phyloP scores from a whole-genome alignment of 1,140 invertebrate genomes.

The Aphidius ervi region DNA sequence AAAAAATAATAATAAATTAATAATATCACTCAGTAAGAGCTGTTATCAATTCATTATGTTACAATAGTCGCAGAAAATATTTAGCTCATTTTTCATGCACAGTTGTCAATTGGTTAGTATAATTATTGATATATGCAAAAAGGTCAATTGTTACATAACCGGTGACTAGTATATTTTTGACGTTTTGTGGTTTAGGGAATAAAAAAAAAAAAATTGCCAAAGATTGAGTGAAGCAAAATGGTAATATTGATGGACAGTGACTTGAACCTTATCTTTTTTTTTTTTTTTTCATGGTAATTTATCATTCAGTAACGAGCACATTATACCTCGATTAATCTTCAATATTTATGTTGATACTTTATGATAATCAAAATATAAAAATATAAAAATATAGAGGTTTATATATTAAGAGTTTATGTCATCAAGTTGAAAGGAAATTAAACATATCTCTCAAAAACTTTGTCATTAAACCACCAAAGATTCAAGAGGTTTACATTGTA shows the following conservation, averaged over 20 bases:
- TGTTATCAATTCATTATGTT: too few relatives aligned
- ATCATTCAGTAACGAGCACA: constrained; percentile 40
- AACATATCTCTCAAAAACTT: constrained; percentile 19
- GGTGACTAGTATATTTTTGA: too few relatives aligned
- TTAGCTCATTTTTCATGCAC: too few relatives aligned
- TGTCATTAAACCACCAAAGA: constrained; percentile 13
- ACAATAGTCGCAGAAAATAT: too few relatives aligned
- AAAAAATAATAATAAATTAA: too few relatives aligned
- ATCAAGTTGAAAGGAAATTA: constrained; percentile 17
- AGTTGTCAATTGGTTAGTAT: too few relatives aligned
- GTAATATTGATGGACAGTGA: constrained; percentile 46
- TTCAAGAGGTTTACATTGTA: constrained; percentile 14
- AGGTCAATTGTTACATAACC: too few relatives aligned
- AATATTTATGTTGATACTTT: constrained; percentile 44
- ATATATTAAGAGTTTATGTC: neutral
- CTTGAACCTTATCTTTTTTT: constrained; percentile 33
- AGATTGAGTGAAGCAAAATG: constrained; percentile 15
- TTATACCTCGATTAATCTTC: constrained; percentile 47
- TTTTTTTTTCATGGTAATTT: constrained; percentile 30
- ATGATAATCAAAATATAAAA: constrained; percentile 21
- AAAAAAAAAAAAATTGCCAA: neutral
- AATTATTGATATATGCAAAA: too few relatives aligned
- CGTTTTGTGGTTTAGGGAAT: neutral
- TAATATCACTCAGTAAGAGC: too few relatives aligned
- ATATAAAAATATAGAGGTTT: constrained; percentile 5